These are phyloP conservation scores for Gnathonemus longibarbis DNA, from an alignment of 2,113 vertebrate genomes.

Conservation along the genomic window DNA sequence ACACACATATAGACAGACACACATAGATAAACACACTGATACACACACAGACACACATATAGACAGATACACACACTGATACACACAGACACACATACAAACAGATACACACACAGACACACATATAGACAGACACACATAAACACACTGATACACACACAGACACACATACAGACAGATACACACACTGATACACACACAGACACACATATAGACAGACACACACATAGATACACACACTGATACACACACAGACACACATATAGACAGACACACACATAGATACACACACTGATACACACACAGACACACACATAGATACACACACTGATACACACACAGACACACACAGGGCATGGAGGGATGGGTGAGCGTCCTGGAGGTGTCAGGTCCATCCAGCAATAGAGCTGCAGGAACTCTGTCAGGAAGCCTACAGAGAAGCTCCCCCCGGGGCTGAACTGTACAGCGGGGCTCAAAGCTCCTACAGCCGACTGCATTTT, in stretches of 20 bases:
- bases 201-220: background rate
- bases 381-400: background rate
- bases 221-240: conserved; percentile 29
- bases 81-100: background rate
- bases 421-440: background rate
- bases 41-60: background rate
- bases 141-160: conserved; percentile 30
- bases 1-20: background rate
- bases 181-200: conserved; percentile 27
- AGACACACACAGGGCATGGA: background rate
- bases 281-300: conserved; percentile 24
- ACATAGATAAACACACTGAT: background rate
- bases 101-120: background rate
- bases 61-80: background rate
- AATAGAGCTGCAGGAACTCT: background rate
- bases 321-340: too few species aligned
- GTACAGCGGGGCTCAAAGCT: background rate
- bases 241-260: conserved; percentile 33
- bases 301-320: background rate
- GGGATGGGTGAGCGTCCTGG: background rate
- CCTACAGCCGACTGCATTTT: background rate
- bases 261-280: background rate
- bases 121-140: background rate
- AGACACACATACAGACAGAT: background rate
- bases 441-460: background rate